Base-by-base conservation (phyloP, 2,113 vertebrate species). In the Vulpes vulpes region DNA sequence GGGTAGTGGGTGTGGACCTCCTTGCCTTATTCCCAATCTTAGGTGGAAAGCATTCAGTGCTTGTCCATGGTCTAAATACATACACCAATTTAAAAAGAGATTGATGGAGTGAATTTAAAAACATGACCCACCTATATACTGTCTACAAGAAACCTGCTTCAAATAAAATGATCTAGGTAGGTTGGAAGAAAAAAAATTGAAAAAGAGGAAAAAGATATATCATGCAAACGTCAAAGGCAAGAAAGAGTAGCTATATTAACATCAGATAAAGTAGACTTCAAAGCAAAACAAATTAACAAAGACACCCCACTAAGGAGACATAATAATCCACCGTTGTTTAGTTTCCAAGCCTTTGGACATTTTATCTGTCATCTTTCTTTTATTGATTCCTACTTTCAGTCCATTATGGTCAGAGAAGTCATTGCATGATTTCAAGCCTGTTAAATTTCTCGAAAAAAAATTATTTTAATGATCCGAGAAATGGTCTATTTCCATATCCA, bases 271-370 rank as follows among this genome's bases (percentile, higher is more conserved):
- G 35, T 38, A 91, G 43, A 9, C 32, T 86, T 90, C 43, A 43
- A 91, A 83, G 62, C 19, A 84, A 93, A 71, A 38, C 69, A 80
- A 93, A 73, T 30, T 88, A 83, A 19, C 20, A 43, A 38, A 94
- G 76, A 80, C 49, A 74, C n/a, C 16, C 38, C 5, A 15, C 32
- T 10, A 57, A 78, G 53, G 62, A 91, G 49, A 78, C n/a, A 11
- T 32, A 79, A 16, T 32, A 27, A 38, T 49, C 43, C 20, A 51
- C 76, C 51, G 25, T 35, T 53, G 8, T 93, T 89, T 80, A 15
- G 12, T 95, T 93, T 79, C n/a, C 60, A 94, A 32, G 32, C 79
- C 11, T 83, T 71, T 96, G 32, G 32, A 88, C 55, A 88, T 65
- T 95, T 89, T 89, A 43, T 20, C 30, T 60, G 10, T 25, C 59